phyloP scores from a whole-genome alignment of 1,140 invertebrate species.

The Caenorhabditis brenneri region DNA sequence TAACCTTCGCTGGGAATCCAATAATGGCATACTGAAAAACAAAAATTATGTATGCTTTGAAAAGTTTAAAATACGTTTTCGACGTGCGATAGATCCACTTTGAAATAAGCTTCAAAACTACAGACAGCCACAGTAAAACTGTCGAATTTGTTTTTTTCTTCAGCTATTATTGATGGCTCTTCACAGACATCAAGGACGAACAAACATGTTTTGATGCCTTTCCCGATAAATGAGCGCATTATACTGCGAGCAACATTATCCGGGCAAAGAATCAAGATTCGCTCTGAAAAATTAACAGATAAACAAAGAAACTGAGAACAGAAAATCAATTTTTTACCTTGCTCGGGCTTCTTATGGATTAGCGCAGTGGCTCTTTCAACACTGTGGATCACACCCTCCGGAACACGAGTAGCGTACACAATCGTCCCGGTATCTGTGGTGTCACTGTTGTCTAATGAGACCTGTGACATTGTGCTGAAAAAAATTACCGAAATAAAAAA shows the following conservation, averaged over 20 bases:
- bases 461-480: no score
- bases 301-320: background rate
- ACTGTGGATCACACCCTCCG: no score
- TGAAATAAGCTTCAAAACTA: background rate
- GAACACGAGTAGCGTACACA: no score
- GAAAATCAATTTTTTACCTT: no score
- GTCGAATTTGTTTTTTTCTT: background rate
- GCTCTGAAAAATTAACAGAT: background rate
- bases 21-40: background rate
- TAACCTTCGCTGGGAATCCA: background rate
- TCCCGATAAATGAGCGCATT: background rate
- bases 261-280: background rate
- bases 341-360: no score
- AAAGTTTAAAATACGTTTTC: background rate
- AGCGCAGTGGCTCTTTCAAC: no score
- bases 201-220: background rate
- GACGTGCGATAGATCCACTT: background rate
- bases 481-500: no score
- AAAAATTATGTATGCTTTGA: background rate
- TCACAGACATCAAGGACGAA: background rate
- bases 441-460: no score
- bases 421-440: no score
- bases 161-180: background rate
- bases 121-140: background rate
- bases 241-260: background rate